These are phyloP conservation scores for Agapornis canus DNA, from an alignment of 2,797 vertebrate genomes.

Conservation along the genomic window DNA sequence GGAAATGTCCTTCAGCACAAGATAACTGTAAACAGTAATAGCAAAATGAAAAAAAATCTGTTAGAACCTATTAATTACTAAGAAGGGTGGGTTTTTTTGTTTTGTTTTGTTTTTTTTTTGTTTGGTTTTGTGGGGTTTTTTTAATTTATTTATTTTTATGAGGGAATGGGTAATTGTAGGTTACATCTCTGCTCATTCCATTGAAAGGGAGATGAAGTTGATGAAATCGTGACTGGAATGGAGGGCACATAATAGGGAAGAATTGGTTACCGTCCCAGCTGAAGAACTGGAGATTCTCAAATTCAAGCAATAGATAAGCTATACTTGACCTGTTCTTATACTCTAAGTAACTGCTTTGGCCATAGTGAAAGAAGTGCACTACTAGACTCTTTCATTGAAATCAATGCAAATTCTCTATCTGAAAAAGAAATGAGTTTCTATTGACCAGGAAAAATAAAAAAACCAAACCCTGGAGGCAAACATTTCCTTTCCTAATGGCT, in stretches of 20 bases:
- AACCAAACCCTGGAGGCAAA: neutral
- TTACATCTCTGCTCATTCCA: neutral
- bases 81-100: neutral
- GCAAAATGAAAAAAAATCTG: neutral
- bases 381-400: neutral
- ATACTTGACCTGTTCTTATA: neutral
- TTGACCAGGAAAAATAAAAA: neutral
- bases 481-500: neutral
- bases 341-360: neutral
- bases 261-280: neutral
- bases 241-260: neutral
- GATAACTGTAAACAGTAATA: neutral
- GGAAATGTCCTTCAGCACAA: neutral
- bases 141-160: neutral
- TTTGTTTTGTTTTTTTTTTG: neutral
- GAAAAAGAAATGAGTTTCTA: neutral
- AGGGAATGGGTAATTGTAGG: neutral
- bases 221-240: neutral
- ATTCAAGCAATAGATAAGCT: neutral
- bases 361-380: fast-evolving
- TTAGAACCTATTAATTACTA: neutral
- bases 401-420: neutral
- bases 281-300: neutral
- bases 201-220: neutral
- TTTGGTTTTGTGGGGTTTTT: neutral